phyloP scores from a whole-genome alignment of 2,888 invertebrate species.

The Diaphora mendica region DNA sequence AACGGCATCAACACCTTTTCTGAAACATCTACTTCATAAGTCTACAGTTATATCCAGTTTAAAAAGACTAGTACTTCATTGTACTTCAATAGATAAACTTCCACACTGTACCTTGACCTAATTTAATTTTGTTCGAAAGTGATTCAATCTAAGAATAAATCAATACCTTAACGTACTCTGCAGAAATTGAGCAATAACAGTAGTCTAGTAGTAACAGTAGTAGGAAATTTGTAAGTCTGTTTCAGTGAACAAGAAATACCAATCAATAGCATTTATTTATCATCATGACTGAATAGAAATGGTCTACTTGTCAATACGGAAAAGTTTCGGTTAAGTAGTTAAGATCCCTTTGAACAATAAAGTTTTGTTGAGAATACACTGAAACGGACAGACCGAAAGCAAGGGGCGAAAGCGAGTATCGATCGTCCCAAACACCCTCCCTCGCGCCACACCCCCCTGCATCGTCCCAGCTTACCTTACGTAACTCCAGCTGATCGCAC shows the following conservation, averaged over 20 bases:
- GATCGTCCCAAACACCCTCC: slow-evolving; percentile 79
- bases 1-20: background rate
- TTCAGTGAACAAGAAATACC: slow-evolving; percentile 25
- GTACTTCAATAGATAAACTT: slow-evolving; percentile 9
- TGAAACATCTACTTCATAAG: background rate
- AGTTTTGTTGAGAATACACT: slow-evolving; percentile 65
- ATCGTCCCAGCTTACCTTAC: slow-evolving; percentile 75
- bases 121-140: slow-evolving; percentile 39
- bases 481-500: slow-evolving; percentile 85
- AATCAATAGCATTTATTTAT: slow-evolving; percentile 31
- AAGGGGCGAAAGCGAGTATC: slow-evolving; percentile 80
- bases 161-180: slow-evolving; percentile 27
- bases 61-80: background rate
- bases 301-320: slow-evolving; percentile 31
- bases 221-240: slow-evolving; percentile 29
- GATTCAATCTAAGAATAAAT: slow-evolving; percentile 34
- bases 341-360: slow-evolving; percentile 51
- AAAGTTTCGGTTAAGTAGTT: slow-evolving; percentile 47
- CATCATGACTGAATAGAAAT: slow-evolving; percentile 38
- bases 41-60: background rate
- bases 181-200: slow-evolving; percentile 25
- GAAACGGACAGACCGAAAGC: slow-evolving; percentile 71
- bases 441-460: slow-evolving; percentile 56
- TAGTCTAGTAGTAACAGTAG: slow-evolving; percentile 21
- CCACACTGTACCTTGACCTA: slow-evolving; percentile 46